Conservation (phyloP, 2,888 invertebrate species). For the Zhengitettix transpicula region DNA sequence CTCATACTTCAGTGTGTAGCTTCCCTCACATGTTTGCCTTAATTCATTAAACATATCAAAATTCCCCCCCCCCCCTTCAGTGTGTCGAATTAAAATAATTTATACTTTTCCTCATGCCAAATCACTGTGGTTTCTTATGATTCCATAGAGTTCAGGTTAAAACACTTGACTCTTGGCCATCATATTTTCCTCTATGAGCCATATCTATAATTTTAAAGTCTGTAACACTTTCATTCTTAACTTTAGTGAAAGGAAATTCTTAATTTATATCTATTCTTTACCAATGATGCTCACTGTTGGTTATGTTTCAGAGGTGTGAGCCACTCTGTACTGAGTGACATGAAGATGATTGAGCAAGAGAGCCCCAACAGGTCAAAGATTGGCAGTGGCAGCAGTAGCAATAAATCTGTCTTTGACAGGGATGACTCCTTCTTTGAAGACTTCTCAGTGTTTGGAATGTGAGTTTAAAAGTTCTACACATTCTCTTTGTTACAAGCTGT, state of each 20-base stretch:
- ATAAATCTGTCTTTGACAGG: conserved; percentile 24
- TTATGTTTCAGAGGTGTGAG: conserved; percentile 43
- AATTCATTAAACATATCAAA: too few species aligned
- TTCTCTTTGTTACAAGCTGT: too few species aligned
- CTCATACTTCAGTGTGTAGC: too few species aligned
- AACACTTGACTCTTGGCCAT: too few species aligned
- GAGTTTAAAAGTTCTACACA: conserved; percentile 7
- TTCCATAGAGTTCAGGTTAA: too few species aligned
- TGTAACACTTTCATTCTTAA: neutral
- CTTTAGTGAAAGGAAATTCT: neutral
- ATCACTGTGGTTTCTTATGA: too few species aligned
- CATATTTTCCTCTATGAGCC: too few species aligned
- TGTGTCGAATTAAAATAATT: too few species aligned
- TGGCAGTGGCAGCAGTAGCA: conserved; percentile 27
- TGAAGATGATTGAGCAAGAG: conserved; percentile 83
- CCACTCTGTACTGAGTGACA: conserved; percentile 78
- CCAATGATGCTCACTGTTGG: neutral
- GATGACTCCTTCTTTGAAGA: conserved; percentile 32
- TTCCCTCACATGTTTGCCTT: too few species aligned
- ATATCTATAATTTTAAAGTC: conserved; percentile 9
- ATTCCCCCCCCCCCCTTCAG: too few species aligned
- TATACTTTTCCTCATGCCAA: too few species aligned
- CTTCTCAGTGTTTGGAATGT: conserved; percentile 42
- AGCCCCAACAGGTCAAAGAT: conserved; percentile 29
- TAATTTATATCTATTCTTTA: neutral